Percentiles rank a stretch among this genome's conserved stretches.
Evolutionary conservation across 2,888 invertebrate species (phyloP).

Genomic region (Fabriciana adippe): DNA sequence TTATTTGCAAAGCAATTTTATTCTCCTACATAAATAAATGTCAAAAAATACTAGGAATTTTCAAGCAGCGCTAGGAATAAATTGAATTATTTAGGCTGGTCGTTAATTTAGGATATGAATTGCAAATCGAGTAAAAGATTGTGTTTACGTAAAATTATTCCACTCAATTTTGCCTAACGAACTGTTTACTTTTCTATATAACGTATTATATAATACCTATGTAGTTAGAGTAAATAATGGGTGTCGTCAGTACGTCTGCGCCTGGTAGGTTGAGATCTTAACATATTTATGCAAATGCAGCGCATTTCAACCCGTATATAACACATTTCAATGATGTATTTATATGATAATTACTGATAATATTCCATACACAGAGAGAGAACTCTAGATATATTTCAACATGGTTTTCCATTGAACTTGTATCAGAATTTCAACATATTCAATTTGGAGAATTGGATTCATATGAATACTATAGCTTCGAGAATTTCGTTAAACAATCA

Average conservation of each 20-base stretch:
- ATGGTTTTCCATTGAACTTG: not conserved
- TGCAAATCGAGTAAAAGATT: slow-evolving; percentile 72
- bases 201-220: slow-evolving; percentile 39
- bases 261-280: slow-evolving; percentile 9
- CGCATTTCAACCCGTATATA: not conserved
- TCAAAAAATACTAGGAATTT: not conserved
- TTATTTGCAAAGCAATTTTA: too few species aligned
- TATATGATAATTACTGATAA: too few species aligned
- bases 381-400: too few species aligned
- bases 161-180: slow-evolving; percentile 72
- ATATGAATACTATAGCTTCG: slow-evolving; percentile 3
- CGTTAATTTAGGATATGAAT: slow-evolving; percentile 57
- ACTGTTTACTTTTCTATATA: slow-evolving; percentile 70
- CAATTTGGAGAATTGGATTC: not conserved
- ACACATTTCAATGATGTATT: slow-evolving; percentile 9
- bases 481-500: slow-evolving; percentile 13
- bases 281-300: slow-evolving; percentile 12
- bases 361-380: too few species aligned
- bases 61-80: slow-evolving; percentile 46
- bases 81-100: slow-evolving; percentile 59
- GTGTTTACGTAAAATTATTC: slow-evolving; percentile 73
- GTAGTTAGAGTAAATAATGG: slow-evolving; percentile 3
- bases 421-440: not conserved
- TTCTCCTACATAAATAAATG: too few species aligned
- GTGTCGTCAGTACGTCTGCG: not conserved